Evolutionary conservation across 2,888 invertebrate genomes (phyloP).

Genomic region (Perizoma flavofasciatum): DNA sequence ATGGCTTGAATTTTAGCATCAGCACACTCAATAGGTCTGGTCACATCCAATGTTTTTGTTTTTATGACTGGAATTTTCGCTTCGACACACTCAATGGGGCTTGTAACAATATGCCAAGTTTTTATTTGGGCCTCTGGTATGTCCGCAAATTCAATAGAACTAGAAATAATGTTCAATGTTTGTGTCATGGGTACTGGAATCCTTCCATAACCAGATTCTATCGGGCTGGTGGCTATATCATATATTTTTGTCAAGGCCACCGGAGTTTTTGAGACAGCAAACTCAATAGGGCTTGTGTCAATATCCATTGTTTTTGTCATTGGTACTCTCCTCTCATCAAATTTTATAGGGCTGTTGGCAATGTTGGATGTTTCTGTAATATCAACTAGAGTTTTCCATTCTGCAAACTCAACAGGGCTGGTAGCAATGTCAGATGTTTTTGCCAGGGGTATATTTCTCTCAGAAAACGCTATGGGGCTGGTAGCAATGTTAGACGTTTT

Average conservation of each 20-base stretch:
- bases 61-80: neutral
- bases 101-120: neutral
- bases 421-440: neutral
- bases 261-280: constrained; percentile 1
- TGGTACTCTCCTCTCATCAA: neutral
- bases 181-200: neutral
- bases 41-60: neutral
- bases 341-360: constrained; percentile 30
- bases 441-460: neutral
- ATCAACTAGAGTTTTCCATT: neutral
- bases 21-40: constrained; percentile 3
- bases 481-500: constrained; percentile 16
- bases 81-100: constrained; percentile 1
- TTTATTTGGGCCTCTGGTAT: neutral
- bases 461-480: constrained; percentile 32
- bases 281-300: constrained; percentile 9
- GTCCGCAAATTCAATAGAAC: constrained; percentile 3
- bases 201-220: constrained; percentile 6
- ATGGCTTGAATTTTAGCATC: neutral
- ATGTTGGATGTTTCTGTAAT: constrained; percentile 5
- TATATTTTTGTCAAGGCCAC: neutral
- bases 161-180: neutral
- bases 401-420: constrained; percentile 3
- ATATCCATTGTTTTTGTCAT: constrained; percentile 7
- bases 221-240: neutral